A percentile compares a stretch with the other conserved stretches of the same genome.
These are phyloP conservation scores for Galeopsomyia nigrocyanea DNA, from an alignment of 2,888 invertebrate species.

Conservation along the genomic window DNA sequence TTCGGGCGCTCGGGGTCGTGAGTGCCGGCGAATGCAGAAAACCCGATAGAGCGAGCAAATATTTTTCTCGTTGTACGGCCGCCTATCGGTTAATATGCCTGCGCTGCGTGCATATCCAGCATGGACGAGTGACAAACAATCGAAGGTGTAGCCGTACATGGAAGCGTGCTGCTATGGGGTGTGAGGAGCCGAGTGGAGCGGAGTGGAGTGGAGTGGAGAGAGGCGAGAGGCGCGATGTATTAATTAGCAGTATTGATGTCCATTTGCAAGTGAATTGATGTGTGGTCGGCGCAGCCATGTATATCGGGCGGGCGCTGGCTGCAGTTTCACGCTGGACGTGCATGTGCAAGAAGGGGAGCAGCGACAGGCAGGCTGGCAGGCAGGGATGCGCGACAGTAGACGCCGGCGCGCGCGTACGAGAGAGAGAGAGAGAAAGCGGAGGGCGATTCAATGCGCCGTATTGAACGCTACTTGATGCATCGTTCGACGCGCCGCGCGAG, in stretches of 20 bases:
- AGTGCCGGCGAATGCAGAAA: conserved; percentile 59
- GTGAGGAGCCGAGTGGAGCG: too few species aligned
- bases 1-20: neutral
- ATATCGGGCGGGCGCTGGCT: conserved; percentile 15
- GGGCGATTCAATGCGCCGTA: too few species aligned
- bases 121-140: too few species aligned
- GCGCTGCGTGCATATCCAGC: too few species aligned
- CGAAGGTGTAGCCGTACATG: conserved; percentile 59
- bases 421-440: too few species aligned
- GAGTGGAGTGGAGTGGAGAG: conserved; percentile 6
- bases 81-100: conserved; percentile 52
- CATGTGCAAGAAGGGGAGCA: conserved; percentile 4
- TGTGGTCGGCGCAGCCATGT: conserved; percentile 58
- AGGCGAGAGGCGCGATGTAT: conserved; percentile 67
- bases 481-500: conserved; percentile 2
- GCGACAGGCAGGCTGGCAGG: neutral
- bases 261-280: conserved; percentile 70
- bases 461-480: too few species aligned
- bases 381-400: neutral
- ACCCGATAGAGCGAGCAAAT: conserved; percentile 63
- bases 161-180: neutral
- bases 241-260: conserved; percentile 70
- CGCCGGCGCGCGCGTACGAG: neutral
- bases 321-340: conserved; percentile 44
- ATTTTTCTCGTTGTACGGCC: conserved; percentile 56